These are phyloP conservation scores for Brachypalpus laphriformis DNA, from an alignment of 2,888 invertebrate species.

Conservation along the genomic window DNA sequence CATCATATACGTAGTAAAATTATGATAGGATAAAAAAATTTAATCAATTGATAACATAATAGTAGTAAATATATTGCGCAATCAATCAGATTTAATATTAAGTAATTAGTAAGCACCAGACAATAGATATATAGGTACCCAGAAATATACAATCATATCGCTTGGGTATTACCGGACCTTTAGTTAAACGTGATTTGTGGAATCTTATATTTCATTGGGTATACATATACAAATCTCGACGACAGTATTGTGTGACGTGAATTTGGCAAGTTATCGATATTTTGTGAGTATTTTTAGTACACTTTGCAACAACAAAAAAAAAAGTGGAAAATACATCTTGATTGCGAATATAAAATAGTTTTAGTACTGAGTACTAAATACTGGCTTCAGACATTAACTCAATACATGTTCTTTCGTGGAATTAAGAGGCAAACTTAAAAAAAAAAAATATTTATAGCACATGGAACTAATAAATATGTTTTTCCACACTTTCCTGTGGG, in stretches of 20 bases:
- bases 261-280: background rate
- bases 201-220: background rate
- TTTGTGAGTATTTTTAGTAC: background rate
- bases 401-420: too few relatives aligned
- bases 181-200: background rate
- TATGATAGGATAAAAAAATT: conserved; percentile 14
- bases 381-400: too few relatives aligned
- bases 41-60: conserved; percentile 44
- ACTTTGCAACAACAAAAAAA: too few relatives aligned
- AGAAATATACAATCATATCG: background rate
- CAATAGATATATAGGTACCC: background rate
- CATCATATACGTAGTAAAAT: background rate
- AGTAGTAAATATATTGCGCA: conserved; percentile 18
- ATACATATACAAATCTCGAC: background rate
- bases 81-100: conserved; percentile 30
- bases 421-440: too few relatives aligned
- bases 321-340: too few relatives aligned
- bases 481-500: too few relatives aligned
- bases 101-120: conserved; percentile 21
- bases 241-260: background rate
- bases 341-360: too few relatives aligned
- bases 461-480: too few relatives aligned
- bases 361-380: too few relatives aligned
- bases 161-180: conserved; percentile 11
- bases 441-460: too few relatives aligned